These are phyloP conservation scores for Nycteola revayana DNA, from an alignment of 2,888 invertebrate species.

Conservation along the genomic window DNA sequence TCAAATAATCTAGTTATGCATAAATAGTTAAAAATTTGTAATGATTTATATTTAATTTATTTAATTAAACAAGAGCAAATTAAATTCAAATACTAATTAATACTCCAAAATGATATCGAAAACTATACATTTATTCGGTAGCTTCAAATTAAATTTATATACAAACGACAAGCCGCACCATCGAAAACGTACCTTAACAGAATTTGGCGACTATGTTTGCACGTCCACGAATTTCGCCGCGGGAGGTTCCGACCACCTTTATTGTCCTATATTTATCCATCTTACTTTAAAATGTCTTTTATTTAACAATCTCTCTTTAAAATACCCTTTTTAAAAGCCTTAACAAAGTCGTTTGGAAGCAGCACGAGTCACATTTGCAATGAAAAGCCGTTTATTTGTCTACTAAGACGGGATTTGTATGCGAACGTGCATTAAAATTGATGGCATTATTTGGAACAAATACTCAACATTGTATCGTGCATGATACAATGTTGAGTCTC, in stretches of 20 bases:
- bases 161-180: conserved; percentile 16
- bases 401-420: conserved; percentile 14
- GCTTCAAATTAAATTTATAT: too few species aligned
- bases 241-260: conserved; percentile 63
- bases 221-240: conserved; percentile 58
- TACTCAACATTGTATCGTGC: too few species aligned
- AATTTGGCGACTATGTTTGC: conserved; percentile 65
- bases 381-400: conserved; percentile 19
- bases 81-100: too few species aligned
- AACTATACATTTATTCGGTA: too few species aligned
- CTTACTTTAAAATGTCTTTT: conserved; percentile 36
- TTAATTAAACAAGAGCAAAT: too few species aligned
- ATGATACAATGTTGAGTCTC: too few species aligned
- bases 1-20: too few species aligned
- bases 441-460: conserved; percentile 1
- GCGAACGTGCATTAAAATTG: conserved; percentile 18
- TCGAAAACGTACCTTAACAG: conserved; percentile 45
- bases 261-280: conserved; percentile 46
- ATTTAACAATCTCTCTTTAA: conserved; percentile 42
- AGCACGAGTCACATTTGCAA: conserved; percentile 38
- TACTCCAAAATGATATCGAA: too few species aligned
- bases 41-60: too few species aligned
- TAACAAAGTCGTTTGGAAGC: conserved; percentile 39
- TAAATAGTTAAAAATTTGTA: too few species aligned
- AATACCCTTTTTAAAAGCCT: conserved; percentile 21